Conservation (phyloP, 2,113 vertebrate genomes). For the Anoplopoma fimbria region DNA sequence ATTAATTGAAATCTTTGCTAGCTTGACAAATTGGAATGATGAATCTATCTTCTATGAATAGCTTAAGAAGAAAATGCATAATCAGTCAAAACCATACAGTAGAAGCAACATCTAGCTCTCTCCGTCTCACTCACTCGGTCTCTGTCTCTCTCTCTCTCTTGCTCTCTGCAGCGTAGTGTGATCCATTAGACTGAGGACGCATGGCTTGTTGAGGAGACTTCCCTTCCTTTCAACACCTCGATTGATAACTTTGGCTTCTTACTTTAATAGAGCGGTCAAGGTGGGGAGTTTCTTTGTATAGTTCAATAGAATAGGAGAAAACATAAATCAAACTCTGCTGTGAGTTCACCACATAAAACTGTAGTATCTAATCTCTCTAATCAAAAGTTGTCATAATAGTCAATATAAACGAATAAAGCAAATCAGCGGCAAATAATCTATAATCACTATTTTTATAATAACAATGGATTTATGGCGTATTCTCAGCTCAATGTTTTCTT, state of each 20-base stretch:
- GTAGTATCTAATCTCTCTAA: slow-evolving; percentile 19
- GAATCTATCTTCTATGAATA: slow-evolving; percentile 99
- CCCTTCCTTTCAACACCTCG: slow-evolving; percentile 83
- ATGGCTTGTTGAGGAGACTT: slow-evolving; percentile 84
- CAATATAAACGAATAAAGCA: neutral
- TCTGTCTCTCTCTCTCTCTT: slow-evolving; percentile 69
- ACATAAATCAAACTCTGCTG: slow-evolving; percentile 77
- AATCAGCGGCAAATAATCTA: neutral
- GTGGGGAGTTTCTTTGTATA: slow-evolving; percentile 85
- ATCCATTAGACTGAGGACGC: slow-evolving; percentile 92
- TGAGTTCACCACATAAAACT: slow-evolving; percentile 46
- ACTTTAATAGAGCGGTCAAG: slow-evolving; percentile 93
- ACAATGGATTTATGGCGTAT: neutral
- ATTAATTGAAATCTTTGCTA: slow-evolving; percentile 98
- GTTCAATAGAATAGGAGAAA: slow-evolving; percentile 77
- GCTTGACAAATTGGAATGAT: slow-evolving; percentile 99
- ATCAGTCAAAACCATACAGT: slow-evolving; percentile 97
- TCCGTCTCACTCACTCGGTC: slow-evolving; percentile 75
- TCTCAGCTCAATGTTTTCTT: neutral
- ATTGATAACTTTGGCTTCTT: slow-evolving; percentile 93
- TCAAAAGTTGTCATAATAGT: slow-evolving; percentile 17
- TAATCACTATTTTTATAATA: neutral
- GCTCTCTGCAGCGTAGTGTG: slow-evolving; percentile 86
- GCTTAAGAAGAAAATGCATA: slow-evolving; percentile 93
- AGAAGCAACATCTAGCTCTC: slow-evolving; percentile 90